phyloP scores from a whole-genome alignment of 2,888 invertebrate genomes.

The Pecten maximus region DNA sequence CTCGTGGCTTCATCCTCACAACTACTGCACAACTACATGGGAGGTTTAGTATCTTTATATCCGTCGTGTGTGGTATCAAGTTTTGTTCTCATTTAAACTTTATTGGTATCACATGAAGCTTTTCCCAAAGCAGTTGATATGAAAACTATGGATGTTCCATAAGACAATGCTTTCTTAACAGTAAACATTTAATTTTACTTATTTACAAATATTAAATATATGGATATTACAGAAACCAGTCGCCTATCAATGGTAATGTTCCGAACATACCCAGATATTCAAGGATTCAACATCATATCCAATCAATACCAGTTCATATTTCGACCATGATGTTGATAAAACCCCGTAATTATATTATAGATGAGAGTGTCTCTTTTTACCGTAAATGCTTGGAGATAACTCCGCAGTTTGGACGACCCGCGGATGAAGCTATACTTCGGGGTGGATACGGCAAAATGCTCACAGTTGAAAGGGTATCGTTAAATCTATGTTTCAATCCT shows the following conservation, averaged over 20 bases:
- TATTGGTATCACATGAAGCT: too few species aligned
- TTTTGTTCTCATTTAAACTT: too few species aligned
- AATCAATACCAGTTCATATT: too few species aligned
- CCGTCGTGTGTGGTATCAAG: too few species aligned
- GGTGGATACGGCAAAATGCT: conserved; percentile 9
- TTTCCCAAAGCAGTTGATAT: too few species aligned
- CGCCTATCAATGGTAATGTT: background rate
- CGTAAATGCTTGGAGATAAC: background rate
- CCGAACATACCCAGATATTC: background rate
- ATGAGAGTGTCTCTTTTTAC: conserved; percentile 14
- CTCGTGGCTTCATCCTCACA: background rate
- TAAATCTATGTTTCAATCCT: background rate
- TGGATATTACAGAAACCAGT: too few species aligned
- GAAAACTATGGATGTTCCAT: too few species aligned
- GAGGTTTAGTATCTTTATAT: background rate
- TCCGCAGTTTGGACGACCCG: background rate
- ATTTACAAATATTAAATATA: too few species aligned
- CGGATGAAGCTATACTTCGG: background rate
- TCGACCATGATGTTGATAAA: too few species aligned
- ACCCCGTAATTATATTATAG: background rate
- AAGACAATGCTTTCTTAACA: too few species aligned
- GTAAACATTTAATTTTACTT: too few species aligned
- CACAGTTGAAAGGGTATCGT: conserved; percentile 3
- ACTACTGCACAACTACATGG: conserved; percentile 13
- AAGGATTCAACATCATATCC: too few species aligned